phyloP scores from a whole-genome alignment of 2,888 invertebrate genomes.

The Ametastegia equiseti region DNA sequence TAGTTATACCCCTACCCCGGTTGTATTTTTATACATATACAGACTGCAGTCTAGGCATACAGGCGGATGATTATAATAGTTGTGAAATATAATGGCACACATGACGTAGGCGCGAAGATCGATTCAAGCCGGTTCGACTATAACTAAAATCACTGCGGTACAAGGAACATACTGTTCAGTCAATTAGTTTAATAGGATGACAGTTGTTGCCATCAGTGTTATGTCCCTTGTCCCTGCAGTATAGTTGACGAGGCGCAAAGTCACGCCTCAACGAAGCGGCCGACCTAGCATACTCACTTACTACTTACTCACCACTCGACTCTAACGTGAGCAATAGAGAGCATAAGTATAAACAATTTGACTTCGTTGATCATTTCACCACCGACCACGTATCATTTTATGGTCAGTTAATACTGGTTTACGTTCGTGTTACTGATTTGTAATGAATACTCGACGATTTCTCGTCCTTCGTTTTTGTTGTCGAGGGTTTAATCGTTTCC shows the following conservation, averaged over 20 bases:
- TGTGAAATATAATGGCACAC: slow-evolving; percentile 35
- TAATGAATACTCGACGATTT: background rate
- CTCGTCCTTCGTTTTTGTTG: background rate
- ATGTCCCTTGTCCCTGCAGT: slow-evolving; percentile 39
- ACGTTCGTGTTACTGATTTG: background rate
- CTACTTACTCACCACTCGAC: slow-evolving; percentile 24
- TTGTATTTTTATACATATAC: background rate
- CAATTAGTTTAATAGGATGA: slow-evolving; percentile 75
- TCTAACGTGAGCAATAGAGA: background rate
- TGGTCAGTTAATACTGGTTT: background rate
- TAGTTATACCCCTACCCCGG: slow-evolving; percentile 6
- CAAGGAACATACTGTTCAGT: slow-evolving; percentile 70
- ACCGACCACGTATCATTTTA: too few species aligned
- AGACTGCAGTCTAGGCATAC: background rate
- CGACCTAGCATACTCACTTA: slow-evolving; percentile 26
- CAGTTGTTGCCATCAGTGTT: slow-evolving; percentile 73
- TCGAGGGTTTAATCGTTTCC: background rate
- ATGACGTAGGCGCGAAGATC: slow-evolving; percentile 9
- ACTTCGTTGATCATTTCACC: background rate
- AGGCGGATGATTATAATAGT: slow-evolving; percentile 7
- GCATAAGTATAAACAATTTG: background rate
- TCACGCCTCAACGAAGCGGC: slow-evolving; percentile 24
- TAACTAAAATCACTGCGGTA: slow-evolving; percentile 61
- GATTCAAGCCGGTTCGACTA: background rate
- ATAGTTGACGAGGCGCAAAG: slow-evolving; percentile 39